Base-by-base conservation (phyloP, 2,888 invertebrate genomes). In the Cosmorhoe ocellata region DNA sequence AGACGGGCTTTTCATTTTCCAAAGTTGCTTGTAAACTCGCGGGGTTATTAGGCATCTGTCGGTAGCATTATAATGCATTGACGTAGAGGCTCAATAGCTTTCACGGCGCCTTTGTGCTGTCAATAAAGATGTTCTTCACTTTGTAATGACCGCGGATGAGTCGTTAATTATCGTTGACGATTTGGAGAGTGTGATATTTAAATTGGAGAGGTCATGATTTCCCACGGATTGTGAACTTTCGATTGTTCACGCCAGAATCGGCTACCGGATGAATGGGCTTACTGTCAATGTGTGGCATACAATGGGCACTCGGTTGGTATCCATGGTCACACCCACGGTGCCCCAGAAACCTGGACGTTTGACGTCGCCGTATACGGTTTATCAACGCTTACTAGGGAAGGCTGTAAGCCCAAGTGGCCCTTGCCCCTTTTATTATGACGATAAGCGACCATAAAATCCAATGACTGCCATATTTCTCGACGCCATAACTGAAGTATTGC, bases 1-100 rank as follows among this genome's bases (percentile, higher is more conserved):
- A 39, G 39, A 79, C 67, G 58, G 76, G 74, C 79, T 81, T 82
- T 87, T 87, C 84, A 89, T 89, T 84, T 84, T 77, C 76, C 76
- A 74, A 84, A 86, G 84, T 81, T 80, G 80, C 79, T 71, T 39
- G 54, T 56, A 64, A 73, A 61, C 62, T 64, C 55, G 69, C 67
- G 59, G 72, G 72, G 78, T 82, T 84, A 87, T 85, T 84, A 84
- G 78, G 76, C 76, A 73, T 74, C 68, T 64, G 74, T 66, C 74
- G 67, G 81, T 81, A 79, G 81, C 81, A 75, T 81, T 76, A 74
- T 76, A 70, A 73, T 71, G 69, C 75, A 76, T 74, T 73, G 71
- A 76, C 71, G 76, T 75, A 65, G 66, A 61, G 57, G 61, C 66
- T 81, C 79, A 83, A 83, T 81, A 65, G 80, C 86, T 85, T 86